Percentiles rank a stretch among this genome's conserved stretches.
Conservation (phyloP, 2,113 vertebrate genomes). For the Chionomys nivalis region DNA sequence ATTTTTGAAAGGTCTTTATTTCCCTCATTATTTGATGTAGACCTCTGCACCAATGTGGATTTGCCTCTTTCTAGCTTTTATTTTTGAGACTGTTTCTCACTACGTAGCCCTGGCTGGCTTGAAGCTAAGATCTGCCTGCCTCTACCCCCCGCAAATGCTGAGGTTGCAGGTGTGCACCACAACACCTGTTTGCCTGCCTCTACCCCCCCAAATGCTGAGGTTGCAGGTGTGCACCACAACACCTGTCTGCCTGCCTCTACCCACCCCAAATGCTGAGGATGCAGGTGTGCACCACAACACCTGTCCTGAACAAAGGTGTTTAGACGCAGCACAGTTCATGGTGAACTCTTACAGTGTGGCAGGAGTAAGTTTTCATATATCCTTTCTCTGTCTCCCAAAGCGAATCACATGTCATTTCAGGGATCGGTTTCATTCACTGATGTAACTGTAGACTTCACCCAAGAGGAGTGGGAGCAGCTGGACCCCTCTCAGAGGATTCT, state of each 20-base stretch:
- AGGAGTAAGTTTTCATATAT: background rate
- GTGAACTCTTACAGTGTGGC: background rate
- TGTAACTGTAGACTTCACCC: slow-evolving; percentile 80
- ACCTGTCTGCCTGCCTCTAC: background rate
- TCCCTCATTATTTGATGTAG: background rate
- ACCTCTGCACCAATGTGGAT: background rate
- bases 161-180: background rate
- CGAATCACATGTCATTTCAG: slow-evolving; percentile 64
- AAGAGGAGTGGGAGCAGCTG: slow-evolving; percentile 79
- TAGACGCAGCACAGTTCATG: background rate
- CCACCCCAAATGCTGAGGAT: background rate
- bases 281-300: background rate
- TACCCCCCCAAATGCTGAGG: background rate
- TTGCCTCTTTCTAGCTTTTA: background rate
- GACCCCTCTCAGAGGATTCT: slow-evolving; percentile 77
- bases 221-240: background rate
- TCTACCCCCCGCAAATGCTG: too few species aligned
- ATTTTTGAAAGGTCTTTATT: background rate
- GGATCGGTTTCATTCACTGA: slow-evolving; percentile 76
- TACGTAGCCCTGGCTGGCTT: too few species aligned
- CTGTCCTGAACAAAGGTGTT: background rate
- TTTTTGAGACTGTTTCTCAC: background rate
- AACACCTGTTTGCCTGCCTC: background rate
- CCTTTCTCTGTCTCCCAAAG: background rate
- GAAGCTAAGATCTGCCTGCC: background rate